Conservation (phyloP, 2,797 vertebrate genomes). For the Ataeniobius toweri region DNA sequence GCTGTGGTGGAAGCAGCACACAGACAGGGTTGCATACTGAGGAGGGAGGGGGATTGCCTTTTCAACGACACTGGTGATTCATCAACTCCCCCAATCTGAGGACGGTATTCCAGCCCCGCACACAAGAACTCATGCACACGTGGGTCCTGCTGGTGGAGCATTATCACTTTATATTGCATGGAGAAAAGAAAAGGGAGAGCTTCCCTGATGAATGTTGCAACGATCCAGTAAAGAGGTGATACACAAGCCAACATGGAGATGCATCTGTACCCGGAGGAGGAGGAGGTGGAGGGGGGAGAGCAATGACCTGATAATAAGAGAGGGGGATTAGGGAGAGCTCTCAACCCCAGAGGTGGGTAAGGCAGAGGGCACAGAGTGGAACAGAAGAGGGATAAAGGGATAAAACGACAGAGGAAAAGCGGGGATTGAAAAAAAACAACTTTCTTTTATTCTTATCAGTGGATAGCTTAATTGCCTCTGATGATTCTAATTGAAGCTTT, state of each 20-base stretch:
- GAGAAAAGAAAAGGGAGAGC: constrained; percentile 69
- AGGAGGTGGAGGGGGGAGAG: constrained; percentile 3
- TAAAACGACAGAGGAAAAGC: constrained; percentile 70
- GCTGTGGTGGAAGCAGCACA: constrained; percentile 75
- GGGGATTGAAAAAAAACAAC: constrained; percentile 67
- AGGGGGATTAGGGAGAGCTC: constrained; percentile 41
- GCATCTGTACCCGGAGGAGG: constrained; percentile 58
- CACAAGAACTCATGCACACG: constrained; percentile 32
- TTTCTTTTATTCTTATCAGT: constrained; percentile 82
- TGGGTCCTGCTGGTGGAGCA: constrained; percentile 62
- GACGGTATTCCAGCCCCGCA: constrained; percentile 62
- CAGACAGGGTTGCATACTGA: constrained; percentile 83
- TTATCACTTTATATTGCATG: constrained; percentile 74
- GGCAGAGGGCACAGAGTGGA: constrained; percentile 69
- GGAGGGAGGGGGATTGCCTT: constrained; percentile 82
- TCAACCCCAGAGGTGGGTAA: constrained; percentile 69
- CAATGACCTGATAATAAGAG: constrained; percentile 65
- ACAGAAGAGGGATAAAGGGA: constrained; percentile 73
- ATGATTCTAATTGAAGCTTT: constrained; percentile 80
- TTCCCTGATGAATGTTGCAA: constrained; percentile 74
- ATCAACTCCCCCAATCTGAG: constrained; percentile 81
- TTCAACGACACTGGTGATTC: constrained; percentile 79
- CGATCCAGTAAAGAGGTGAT: constrained; percentile 75
- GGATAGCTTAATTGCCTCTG: constrained; percentile 81
- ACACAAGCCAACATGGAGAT: constrained; percentile 77